phyloP scores from a whole-genome alignment of 2,113 vertebrate species.

The Colossoma macropomum region DNA sequence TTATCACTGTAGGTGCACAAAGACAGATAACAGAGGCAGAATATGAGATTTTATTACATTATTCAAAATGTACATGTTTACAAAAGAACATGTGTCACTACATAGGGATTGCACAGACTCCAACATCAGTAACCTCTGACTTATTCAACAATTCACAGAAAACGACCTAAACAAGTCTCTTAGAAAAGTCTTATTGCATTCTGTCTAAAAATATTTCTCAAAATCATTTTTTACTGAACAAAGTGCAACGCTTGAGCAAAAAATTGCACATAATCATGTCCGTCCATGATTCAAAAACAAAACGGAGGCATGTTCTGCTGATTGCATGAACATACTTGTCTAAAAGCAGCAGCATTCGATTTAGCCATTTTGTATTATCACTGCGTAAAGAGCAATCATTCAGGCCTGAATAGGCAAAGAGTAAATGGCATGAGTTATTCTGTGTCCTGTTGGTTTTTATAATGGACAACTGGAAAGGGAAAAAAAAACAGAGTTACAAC shows the following conservation, averaged over 20 bases:
- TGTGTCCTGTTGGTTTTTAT: neutral
- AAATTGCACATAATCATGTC: neutral
- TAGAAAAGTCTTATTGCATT: neutral
- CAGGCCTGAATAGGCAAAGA: neutral
- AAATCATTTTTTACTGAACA: neutral
- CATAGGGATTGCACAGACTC: slow-evolving; percentile 35
- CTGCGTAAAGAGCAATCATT: neutral
- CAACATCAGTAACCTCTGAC: neutral
- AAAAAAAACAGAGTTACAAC: neutral
- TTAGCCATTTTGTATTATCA: neutral
- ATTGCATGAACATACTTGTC: neutral
- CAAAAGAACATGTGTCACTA: neutral
- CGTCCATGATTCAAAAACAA: neutral
- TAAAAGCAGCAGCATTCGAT: slow-evolving; percentile 12
- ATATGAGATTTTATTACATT: slow-evolving; percentile 15
- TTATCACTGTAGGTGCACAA: too few species aligned
- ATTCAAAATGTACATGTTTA: slow-evolving; percentile 18
- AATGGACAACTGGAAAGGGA: neutral
- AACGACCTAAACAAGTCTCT: slow-evolving; percentile 1
- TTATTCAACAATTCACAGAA: slow-evolving; percentile 2
- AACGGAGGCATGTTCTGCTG: neutral
- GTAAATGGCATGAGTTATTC: neutral
- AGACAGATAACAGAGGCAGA: neutral
- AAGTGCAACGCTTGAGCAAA: neutral
- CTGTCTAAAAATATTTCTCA: neutral